Base-by-base conservation (phyloP, 2,888 invertebrate species). In the Lepidochrysops patricia region DNA sequence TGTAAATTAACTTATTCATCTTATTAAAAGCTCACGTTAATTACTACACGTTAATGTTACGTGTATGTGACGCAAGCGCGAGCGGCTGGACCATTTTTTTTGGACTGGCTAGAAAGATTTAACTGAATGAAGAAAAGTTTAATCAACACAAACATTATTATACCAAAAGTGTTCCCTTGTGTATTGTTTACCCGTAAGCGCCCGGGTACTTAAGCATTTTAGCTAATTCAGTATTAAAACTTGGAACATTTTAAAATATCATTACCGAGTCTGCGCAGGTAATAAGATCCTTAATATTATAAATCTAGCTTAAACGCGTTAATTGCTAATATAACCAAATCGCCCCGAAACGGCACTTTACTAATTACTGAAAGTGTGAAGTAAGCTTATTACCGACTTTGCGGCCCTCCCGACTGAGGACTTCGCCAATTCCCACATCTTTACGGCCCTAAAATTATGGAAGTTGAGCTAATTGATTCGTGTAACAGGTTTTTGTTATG, bases 301-400 rank as follows among this genome's bases (percentile, higher is more conserved):
- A 29, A 52, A 52, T 27, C 52, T 27, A 32, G 54, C 19, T 13
- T 29, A 29, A 19, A 32, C 27, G 15, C 27, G 27, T 5, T 54
- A 19, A 54, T 54, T 29, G 54, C 54, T 54, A 54, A 54, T 54
- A 23, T 54, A 15, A 54, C 32, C 54, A 29, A 54, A 54, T 54
- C 29, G 32, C 19, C 6, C 12, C 12, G 4, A 4, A 54, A 54
- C 29, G 54, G 54, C 29, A 12, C 32, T 32, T 54, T 12, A 29
- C 32, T 54, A 54, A 54, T 54, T 54, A 48, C 48, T 23, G 19
- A 48, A 57, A 57, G 48, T 58, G 37, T 48, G 29, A 48, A 49
- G 57, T 58, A 58, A 58, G 43, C 23, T 58, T 58, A 58, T 58
- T 48, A 58, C 19, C 15, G 27, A 48, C 43, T 43, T 15, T 58